These are phyloP conservation scores for Passer domesticus DNA, from an alignment of 2,113 vertebrate species.

Conservation along the genomic window DNA sequence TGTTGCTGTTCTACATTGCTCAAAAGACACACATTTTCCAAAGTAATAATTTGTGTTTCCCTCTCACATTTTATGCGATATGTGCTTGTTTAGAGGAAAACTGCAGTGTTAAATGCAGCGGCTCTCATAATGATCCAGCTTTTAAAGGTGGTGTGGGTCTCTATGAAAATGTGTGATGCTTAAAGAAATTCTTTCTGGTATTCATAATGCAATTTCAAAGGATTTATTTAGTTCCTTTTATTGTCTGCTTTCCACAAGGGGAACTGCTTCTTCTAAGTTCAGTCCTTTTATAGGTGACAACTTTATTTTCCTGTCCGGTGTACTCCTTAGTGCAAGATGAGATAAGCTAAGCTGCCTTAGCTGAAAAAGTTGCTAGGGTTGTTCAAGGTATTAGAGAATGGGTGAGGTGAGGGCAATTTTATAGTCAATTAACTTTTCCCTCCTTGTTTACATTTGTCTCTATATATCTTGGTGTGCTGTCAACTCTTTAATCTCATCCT, in stretches of 20 bases:
- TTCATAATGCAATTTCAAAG: background rate
- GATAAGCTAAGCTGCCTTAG: background rate
- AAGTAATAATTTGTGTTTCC: background rate
- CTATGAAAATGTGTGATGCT: background rate
- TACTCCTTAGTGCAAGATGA: background rate
- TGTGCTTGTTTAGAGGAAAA: background rate
- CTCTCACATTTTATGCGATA: background rate
- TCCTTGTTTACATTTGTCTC: background rate
- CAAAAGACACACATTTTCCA: background rate
- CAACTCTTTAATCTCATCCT: background rate
- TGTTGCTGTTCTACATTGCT: background rate
- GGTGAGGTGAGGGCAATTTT: background rate
- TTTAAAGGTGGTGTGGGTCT: background rate
- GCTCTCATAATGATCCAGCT: background rate
- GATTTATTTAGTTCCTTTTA: background rate
- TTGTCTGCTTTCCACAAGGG: background rate
- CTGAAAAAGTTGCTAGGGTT: background rate
- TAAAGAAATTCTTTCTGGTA: background rate
- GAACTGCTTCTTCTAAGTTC: background rate
- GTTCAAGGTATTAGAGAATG: background rate
- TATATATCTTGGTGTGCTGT: background rate
- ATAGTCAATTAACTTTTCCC: background rate
- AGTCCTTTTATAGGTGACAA: background rate
- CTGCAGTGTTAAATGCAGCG: background rate
- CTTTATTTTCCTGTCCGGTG: background rate